A percentile compares a stretch with the other conserved stretches of the same genome.
phyloP scores from a whole-genome alignment of 2,888 invertebrate genomes.

The Philopedon plagiatum region DNA sequence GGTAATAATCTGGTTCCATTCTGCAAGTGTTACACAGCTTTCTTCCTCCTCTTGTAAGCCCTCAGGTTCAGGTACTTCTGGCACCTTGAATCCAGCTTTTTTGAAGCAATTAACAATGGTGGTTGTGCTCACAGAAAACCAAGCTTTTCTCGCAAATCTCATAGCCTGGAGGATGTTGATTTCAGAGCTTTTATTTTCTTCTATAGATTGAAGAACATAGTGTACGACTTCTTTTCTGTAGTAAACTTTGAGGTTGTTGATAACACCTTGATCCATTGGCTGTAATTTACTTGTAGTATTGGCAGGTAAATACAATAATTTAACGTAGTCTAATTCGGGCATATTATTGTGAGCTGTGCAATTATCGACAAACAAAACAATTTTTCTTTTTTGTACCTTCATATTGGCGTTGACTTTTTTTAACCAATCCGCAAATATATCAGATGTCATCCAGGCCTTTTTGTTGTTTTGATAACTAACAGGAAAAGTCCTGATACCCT shows the following conservation, averaged over 20 bases:
- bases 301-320: neutral
- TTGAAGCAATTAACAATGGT: neutral
- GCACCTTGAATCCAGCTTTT: neutral
- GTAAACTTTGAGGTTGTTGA: neutral
- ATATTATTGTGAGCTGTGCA: slow-evolving; percentile 30
- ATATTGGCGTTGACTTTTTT: neutral
- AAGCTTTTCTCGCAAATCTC: neutral
- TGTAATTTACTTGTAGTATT: neutral
- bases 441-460: slow-evolving; percentile 24
- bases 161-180: slow-evolving; percentile 10
- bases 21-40: neutral
- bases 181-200: neutral
- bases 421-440: neutral
- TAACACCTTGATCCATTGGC: neutral
- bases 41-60: neutral
- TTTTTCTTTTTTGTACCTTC: slow-evolving; percentile 12
- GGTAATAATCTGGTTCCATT: neutral
- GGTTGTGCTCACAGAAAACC: slow-evolving; percentile 2
- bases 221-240: neutral
- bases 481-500: slow-evolving; percentile 42
- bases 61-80: neutral
- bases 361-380: slow-evolving; percentile 34
- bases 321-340: neutral
- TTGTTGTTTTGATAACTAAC: slow-evolving; percentile 35
- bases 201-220: neutral